Conservation (phyloP, 92 coral and sea anemone genomes). For the Epizoanthus stellaris region DNA sequence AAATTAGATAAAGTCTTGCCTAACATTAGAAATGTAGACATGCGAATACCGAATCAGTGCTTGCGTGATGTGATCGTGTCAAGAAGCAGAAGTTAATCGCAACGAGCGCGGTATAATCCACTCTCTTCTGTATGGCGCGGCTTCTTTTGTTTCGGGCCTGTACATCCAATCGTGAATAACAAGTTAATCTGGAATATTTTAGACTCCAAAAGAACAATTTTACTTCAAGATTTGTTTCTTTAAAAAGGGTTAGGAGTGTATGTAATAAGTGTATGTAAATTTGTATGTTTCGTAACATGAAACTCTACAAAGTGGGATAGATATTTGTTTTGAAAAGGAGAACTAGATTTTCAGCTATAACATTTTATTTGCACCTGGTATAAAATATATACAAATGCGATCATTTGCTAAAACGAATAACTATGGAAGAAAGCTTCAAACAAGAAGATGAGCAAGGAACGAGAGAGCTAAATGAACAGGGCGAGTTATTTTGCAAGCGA, state of each 20-base stretch:
- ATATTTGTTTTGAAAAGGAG: not conserved
- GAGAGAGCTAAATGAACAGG: not conserved
- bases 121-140: not conserved
- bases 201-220: no score
- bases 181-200: not conserved
- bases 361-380: not conserved
- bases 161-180: not conserved
- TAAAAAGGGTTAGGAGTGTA: no score
- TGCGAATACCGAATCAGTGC: not conserved
- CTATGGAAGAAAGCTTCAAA: not conserved
- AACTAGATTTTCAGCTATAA: not conserved
- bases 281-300: no score
- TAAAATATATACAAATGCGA: not conserved
- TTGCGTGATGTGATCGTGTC: not conserved
- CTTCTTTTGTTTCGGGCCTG: not conserved
- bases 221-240: no score
- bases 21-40: not conserved
- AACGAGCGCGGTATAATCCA: not conserved
- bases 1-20: not conserved
- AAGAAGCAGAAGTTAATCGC: not conserved
- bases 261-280: no score
- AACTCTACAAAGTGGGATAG: not conserved
- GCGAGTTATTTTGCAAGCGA: not conserved
- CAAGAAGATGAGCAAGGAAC: not conserved
- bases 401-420: not conserved